Conservation (phyloP, 2,888 invertebrate species). For the Clitarchus hookeri region DNA sequence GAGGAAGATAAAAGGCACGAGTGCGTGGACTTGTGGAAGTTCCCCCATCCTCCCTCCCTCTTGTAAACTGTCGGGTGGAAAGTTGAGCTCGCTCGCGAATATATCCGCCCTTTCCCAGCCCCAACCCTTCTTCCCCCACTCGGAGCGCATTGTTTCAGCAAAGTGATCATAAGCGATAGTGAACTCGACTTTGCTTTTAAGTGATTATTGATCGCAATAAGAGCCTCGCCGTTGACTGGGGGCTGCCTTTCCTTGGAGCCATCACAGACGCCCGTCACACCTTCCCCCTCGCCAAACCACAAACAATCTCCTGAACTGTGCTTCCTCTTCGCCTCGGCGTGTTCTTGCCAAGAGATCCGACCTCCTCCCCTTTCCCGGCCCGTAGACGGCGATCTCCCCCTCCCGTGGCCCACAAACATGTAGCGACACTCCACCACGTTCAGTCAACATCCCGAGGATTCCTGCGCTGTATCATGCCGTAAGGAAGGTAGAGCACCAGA, state of each 20-base stretch:
- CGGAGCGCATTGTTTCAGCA: background rate
- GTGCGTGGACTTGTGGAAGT: conserved; percentile 9
- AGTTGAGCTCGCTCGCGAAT: background rate
- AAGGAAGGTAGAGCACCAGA: too few species aligned
- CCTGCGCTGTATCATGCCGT: too few species aligned
- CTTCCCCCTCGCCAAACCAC: background rate
- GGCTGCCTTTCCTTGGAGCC: background rate
- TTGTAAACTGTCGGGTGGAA: background rate
- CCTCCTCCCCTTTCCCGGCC: background rate
- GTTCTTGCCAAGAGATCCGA: background rate
- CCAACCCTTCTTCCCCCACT: background rate
- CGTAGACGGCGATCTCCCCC: background rate
- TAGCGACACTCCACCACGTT: too few species aligned
- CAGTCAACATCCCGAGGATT: too few species aligned
- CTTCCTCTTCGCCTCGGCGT: background rate
- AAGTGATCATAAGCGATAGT: conserved; percentile 23
- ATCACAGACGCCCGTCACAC: background rate
- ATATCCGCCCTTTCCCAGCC: background rate
- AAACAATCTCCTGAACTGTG: background rate
- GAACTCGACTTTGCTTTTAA: conserved; percentile 26
- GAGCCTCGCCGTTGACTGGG: background rate
- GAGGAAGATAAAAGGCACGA: background rate
- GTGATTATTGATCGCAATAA: conserved; percentile 26
- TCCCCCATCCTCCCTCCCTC: background rate
- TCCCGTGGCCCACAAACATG: background rate